Evolutionary conservation across 2,113 vertebrate genomes (phyloP).

Genomic region (Camelus dromedarius): DNA sequence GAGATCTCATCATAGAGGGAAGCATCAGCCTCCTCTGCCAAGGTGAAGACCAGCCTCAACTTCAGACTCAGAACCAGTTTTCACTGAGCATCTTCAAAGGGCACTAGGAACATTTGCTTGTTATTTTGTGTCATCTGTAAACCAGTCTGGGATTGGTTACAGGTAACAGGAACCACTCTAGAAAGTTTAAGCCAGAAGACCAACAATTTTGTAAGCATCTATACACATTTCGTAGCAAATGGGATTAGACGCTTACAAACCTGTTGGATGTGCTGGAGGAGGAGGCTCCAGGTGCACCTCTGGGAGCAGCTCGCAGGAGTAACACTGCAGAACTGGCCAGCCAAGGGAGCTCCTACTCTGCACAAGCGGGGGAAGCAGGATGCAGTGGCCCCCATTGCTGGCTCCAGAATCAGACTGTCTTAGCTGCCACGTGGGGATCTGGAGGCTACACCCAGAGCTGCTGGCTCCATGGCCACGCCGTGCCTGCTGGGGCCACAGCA

Average conservation of each 20-base stretch:
- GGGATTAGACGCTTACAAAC: background rate
- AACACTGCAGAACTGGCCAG: background rate
- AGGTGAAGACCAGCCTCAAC: background rate
- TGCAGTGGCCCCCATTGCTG: too few relatives aligned
- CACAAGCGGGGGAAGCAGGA: background rate
- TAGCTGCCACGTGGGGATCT: rapidly evolving
- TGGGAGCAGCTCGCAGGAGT: background rate
- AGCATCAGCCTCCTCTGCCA: background rate
- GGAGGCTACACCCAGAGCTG: background rate
- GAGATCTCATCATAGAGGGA: background rate
- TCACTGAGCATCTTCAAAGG: background rate
- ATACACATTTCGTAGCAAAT: background rate
- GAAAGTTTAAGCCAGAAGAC: background rate
- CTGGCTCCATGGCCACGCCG: rapidly evolving
- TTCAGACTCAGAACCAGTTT: background rate
- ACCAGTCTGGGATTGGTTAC: background rate
- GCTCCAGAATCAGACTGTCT: background rate
- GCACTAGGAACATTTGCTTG: background rate
- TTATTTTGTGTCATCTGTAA: background rate
- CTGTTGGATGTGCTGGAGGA: background rate
- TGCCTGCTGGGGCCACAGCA: rapidly evolving
- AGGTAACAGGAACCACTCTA: background rate
- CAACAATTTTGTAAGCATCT: background rate
- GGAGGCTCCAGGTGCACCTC: background rate
- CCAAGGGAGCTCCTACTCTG: background rate